Evolutionary conservation across 2,888 invertebrate genomes (phyloP).

Genomic region (Tetragnatha montana): DNA sequence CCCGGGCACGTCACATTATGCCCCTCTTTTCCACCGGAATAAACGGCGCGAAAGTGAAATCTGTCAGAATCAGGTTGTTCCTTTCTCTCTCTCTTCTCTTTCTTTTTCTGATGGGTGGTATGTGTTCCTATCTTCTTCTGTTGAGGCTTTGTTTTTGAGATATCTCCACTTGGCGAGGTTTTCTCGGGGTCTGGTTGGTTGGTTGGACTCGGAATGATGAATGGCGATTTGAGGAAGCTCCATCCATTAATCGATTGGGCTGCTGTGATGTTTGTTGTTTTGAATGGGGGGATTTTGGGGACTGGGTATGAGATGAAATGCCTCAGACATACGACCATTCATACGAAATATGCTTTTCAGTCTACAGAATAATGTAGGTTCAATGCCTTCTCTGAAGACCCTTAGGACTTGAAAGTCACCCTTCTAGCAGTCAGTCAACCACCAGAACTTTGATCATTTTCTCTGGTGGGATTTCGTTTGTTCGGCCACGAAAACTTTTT

Average conservation of each 20-base stretch:
- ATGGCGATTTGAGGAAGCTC: not conserved
- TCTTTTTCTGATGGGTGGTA: slow-evolving; percentile 6
- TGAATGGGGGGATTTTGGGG: not conserved
- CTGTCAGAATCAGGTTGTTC: slow-evolving; percentile 55
- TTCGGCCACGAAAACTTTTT: too few species aligned
- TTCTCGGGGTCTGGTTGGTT: not conserved
- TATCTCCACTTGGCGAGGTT: not conserved
- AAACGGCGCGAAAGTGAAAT: slow-evolving; percentile 48
- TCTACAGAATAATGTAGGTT: too few species aligned
- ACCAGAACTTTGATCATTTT: too few species aligned
- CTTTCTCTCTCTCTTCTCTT: not conserved
- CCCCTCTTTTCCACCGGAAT: slow-evolving; percentile 23
- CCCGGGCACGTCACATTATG: slow-evolving; percentile 64
- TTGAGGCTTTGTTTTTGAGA: not conserved
- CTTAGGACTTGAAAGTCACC: too few species aligned
- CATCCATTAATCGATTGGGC: not conserved
- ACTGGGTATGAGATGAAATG: not conserved
- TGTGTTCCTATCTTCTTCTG: not conserved
- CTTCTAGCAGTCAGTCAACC: too few species aligned
- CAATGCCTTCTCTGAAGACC: too few species aligned
- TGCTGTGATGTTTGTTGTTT: not conserved
- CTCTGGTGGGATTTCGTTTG: too few species aligned
- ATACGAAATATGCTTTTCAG: too few species aligned
- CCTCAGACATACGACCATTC: too few species aligned
- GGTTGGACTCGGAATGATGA: not conserved